A percentile compares a stretch with the other conserved stretches of the same genome.
These are phyloP conservation scores for Ceratothoa steindachneri DNA, from an alignment of 2,888 invertebrate genomes.

Conservation along the genomic window DNA sequence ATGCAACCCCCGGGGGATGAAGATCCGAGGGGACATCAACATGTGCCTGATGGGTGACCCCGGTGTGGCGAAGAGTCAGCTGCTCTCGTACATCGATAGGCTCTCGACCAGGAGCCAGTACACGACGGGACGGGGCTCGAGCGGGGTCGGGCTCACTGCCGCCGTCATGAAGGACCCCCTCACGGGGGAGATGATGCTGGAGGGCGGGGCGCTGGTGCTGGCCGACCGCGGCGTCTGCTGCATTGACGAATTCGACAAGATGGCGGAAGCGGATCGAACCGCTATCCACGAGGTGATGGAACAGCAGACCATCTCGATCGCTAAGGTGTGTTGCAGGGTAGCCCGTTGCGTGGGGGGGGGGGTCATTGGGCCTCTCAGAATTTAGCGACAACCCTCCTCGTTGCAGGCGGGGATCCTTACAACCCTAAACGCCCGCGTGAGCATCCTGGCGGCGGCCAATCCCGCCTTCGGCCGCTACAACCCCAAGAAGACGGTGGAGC, in stretches of 20 bases:
- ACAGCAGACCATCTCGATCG: conserved; percentile 98
- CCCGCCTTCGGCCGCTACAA: conserved; percentile 98
- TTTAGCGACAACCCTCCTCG: too few species aligned
- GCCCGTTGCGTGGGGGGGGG: not conserved
- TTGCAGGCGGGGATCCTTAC: conserved; percentile 94
- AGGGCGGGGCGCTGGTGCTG: conserved; percentile 92
- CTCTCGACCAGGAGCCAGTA: conserved; percentile 82
- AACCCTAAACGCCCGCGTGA: conserved; percentile 91
- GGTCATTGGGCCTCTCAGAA: not conserved
- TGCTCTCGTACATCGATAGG: conserved; percentile 89
- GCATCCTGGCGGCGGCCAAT: conserved; percentile 97
- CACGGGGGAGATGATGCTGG: conserved; percentile 94
- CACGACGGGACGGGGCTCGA: conserved; percentile 92
- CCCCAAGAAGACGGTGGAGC: conserved; percentile 87
- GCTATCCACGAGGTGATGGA: conserved; percentile 99
- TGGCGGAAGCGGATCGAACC: conserved; percentile 91
- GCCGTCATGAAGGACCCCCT: conserved; percentile 96
- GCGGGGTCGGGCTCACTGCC: conserved; percentile 93
- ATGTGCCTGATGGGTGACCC: conserved; percentile 99
- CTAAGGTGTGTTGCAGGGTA: conserved; percentile 64
- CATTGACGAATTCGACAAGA: conserved; percentile 99
- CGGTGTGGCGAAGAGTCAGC: conserved; percentile 97
- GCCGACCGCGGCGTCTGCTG: conserved; percentile 91
- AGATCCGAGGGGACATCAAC: conserved; percentile 92
- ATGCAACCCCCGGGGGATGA: conserved; percentile 87